Evolutionary conservation across 2,888 invertebrate species (phyloP), one percentile per base, ranked within the genome.

Genomic region (Eutolmus rufibarbis): DNA sequence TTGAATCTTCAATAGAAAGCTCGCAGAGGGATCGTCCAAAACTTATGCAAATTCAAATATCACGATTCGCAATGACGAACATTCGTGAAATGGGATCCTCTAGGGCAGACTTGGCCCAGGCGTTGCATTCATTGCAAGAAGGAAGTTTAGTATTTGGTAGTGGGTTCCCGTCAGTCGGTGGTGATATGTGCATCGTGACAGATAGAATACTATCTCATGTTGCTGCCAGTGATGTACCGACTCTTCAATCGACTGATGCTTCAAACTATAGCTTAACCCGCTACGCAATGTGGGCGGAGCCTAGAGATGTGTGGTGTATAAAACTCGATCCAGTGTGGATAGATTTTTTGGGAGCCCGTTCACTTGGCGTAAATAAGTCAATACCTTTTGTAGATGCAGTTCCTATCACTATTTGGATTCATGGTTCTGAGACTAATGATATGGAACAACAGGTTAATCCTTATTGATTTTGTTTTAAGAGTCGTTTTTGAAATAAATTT

Each of bases 241-340:
- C 88, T 51, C 86, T 40, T 90, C 91, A 87, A 90, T 90, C 78
- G 90, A 91, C 23, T 90, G 91, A 87, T 89, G 91, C 40, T 90
- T 90, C 14, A 91, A 91, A 74, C 90, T 90, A 76, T 91, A 92
- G 91, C 89, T 90, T 93, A 37, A 91, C 92, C 87, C 91, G 93
- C 1, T 94, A 94, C 90, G 90, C 94, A 87, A 91, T 97, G 86
- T 97, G 97, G 97, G 95, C 95, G 0, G 97, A 97, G 91, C 95
- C 95, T n/a, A 95, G 97, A 89, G 95, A 97, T 90, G 95, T 98
- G 14, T 98, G 98, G 97, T 97, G 97, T 91, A 94, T 97, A 16
- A 94, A 95, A 90, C 94, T 97, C 74, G 98, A 98, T 91, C 98
- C 98, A 0, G 94, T 98, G 85, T 98, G 98, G 98, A 96, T 96